Base-by-base conservation (phyloP, 1,140 invertebrate species). In the Heliconius melpomene region DNA sequence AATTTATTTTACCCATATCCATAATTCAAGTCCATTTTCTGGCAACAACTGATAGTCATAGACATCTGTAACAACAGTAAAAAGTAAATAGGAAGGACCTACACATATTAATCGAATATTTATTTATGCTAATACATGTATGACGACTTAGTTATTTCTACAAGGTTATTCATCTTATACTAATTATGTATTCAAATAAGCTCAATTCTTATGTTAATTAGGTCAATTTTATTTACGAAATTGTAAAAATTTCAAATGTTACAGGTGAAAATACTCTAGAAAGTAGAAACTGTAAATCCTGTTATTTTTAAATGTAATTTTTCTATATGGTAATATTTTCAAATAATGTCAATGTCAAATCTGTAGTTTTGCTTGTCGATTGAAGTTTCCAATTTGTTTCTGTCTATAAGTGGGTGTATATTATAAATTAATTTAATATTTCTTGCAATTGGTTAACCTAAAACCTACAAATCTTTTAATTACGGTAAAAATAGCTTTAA, bases 381-480 rank as follows among this genome's bases (percentile, higher is more conserved):
- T 23, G 18, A 50, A 50, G 36, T 73, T 13, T 32, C 23, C n/a
- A 13, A 36, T 8, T 73, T 73, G 60, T 66, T 60, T 60, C 54
- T 60, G 6, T 57, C n/a, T 57, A 29, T 16, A 75, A 75, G 79
- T 79, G 79, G 79, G 79, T 54, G 79, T 79, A 79, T 76, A 79
- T 60, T 38, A 6, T 3, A 29, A 66, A 23, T 29, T 66, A 66
- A 26, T 29, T 66, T 1, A 66, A 26, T 66, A 16, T 66, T 26
- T 18, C 26, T 66, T 66, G 26, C 3, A 26, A 29, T 16, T 66
- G 1, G 13, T 29, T 29, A 66, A 29, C 60, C 60, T 26, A 11
- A 29, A 29, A 29, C 0, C 26, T 29, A 16, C 7, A 29, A 26
- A 66, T 11, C 23, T 29, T 2, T 57, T 23, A 66, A 2, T 66